A percentile compares a stretch with the other conserved stretches of the same genome.
phyloP scores from a whole-genome alignment of 2,797 vertebrate species.

The Morelia viridis region DNA sequence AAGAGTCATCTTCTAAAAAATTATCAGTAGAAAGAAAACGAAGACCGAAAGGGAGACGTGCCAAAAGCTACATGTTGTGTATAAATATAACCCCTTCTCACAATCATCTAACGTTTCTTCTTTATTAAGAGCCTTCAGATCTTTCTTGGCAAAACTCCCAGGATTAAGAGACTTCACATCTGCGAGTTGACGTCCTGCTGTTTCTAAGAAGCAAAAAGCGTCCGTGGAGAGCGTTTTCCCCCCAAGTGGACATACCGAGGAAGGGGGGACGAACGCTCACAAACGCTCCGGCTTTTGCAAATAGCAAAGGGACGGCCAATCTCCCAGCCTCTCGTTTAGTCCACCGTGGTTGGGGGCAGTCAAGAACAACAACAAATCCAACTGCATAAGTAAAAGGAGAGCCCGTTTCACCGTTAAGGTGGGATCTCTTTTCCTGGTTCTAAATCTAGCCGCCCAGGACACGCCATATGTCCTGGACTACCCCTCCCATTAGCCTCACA shows the following conservation, averaged over 20 bases:
- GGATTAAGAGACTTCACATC: neutral
- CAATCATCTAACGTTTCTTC: neutral
- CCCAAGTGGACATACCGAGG: neutral
- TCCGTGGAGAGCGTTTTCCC: neutral
- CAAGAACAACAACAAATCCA: neutral
- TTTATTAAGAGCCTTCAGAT: constrained; percentile 1
- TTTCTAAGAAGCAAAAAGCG: neutral
- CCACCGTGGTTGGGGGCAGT: neutral
- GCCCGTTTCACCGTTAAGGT: too few species aligned
- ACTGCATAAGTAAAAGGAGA: too few species aligned
- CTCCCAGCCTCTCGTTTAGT: neutral
- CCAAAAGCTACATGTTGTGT: neutral
- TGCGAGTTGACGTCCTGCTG: neutral
- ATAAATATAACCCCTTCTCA: neutral
- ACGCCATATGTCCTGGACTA: too few species aligned
- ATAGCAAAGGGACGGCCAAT: neutral
- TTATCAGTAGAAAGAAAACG: neutral
- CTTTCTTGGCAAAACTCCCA: neutral
- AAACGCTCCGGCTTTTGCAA: neutral
- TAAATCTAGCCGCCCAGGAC: too few species aligned
- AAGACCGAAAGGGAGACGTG: neutral
- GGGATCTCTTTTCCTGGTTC: too few species aligned
- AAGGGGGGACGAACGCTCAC: neutral
- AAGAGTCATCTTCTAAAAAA: neutral
- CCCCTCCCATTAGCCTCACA: too few species aligned